Percentiles rank a stretch among this genome's conserved stretches.
Conservation (phyloP, 2,888 invertebrate species). For the Meganola albula region DNA sequence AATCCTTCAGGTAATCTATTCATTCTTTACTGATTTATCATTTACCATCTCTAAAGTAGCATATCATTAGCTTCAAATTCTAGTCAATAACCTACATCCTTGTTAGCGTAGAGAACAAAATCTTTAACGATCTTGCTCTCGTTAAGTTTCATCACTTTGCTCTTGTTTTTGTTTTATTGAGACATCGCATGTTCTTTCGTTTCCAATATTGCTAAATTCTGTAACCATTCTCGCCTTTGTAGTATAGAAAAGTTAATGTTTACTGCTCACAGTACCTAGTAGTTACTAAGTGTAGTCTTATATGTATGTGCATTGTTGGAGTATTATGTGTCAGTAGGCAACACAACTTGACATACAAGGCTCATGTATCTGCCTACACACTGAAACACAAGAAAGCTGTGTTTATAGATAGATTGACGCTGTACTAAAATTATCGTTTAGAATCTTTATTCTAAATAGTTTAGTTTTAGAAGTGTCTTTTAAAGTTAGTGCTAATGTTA, state of each 20-base stretch:
- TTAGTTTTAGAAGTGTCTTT: too few relatives aligned
- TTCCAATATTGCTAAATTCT: slow-evolving; percentile 29
- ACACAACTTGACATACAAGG: slow-evolving; percentile 5
- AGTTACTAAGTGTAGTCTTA: slow-evolving; percentile 8
- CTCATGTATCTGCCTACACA: slow-evolving; percentile 14
- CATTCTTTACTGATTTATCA: slow-evolving; percentile 6
- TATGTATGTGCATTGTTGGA: slow-evolving; percentile 9
- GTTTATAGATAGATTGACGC: too few relatives aligned
- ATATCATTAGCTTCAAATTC: slow-evolving; percentile 7
- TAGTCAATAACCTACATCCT: slow-evolving; percentile 22
- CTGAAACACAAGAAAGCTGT: too few relatives aligned
- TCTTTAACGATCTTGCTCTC: too few relatives aligned
- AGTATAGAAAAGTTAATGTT: slow-evolving; percentile 12
- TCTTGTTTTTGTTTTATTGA: slow-evolving; percentile 38
- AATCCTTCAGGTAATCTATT: slow-evolving; percentile 74
- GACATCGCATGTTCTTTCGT: slow-evolving; percentile 27
- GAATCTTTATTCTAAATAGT: too few relatives aligned
- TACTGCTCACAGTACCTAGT: slow-evolving; percentile 1
- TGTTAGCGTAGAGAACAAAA: slow-evolving; percentile 23
- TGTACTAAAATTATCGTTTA: too few relatives aligned
- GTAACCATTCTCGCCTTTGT: slow-evolving; percentile 19
- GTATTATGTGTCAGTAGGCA: slow-evolving; percentile 11
- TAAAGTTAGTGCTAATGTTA: too few relatives aligned
- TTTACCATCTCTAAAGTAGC: slow-evolving; percentile 4
- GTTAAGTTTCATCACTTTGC: slow-evolving; percentile 42